Percentiles rank a stretch among this genome's conserved stretches.
phyloP scores from a whole-genome alignment of 2,113 vertebrate genomes.

The Labeo catla region DNA sequence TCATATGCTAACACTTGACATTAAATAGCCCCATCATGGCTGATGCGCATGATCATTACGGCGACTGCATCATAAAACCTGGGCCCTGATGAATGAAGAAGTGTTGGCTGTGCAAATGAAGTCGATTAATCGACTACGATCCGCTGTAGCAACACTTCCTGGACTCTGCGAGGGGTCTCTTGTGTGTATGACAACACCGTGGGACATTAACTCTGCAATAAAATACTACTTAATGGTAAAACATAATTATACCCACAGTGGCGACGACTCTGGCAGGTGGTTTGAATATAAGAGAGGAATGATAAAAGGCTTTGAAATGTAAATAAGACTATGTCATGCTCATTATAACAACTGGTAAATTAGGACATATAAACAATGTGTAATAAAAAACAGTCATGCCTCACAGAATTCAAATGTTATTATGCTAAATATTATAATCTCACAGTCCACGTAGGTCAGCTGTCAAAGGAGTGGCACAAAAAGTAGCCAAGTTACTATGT shows the following conservation, averaged over 20 bases:
- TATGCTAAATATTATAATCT: background rate
- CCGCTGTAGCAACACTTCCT: slow-evolving; percentile 15
- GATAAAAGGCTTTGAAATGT: background rate
- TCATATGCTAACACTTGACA: background rate
- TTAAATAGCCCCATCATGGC: slow-evolving; percentile 22
- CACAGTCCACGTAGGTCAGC: background rate
- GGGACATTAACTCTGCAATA: background rate
- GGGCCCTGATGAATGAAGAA: background rate
- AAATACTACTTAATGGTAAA: background rate
- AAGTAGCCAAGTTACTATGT: background rate
- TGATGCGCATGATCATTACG: background rate
- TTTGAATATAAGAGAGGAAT: background rate
- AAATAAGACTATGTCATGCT: background rate
- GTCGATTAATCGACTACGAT: background rate
- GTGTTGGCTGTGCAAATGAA: slow-evolving; percentile 7
- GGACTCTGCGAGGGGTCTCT: slow-evolving; percentile 26
- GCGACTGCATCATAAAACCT: slow-evolving; percentile 19
- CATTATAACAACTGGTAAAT: background rate
- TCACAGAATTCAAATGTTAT: background rate
- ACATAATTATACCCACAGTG: background rate
- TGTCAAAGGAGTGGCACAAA: background rate
- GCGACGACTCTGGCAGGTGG: background rate
- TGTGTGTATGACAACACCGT: slow-evolving; percentile 10
- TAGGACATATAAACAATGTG: background rate
- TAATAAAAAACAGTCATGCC: background rate